A percentile compares a stretch with the other conserved stretches of the same genome.
phyloP scores from a whole-genome alignment of 2,888 invertebrate species.

The Rambutsinella grinnellia region DNA sequence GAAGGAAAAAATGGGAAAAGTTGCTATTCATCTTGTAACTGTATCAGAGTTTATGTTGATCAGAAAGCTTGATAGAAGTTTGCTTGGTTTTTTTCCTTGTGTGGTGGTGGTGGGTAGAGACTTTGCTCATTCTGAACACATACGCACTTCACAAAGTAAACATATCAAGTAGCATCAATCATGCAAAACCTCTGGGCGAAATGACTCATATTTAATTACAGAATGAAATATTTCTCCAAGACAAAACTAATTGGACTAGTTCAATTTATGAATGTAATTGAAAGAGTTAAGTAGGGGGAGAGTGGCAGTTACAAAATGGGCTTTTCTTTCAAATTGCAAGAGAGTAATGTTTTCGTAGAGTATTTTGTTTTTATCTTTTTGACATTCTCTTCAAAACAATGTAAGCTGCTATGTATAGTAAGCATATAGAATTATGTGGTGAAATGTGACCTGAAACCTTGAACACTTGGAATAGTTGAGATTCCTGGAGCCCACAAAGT shows the following conservation, averaged over 20 bases:
- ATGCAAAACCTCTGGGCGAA: too few species aligned
- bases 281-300: conserved; percentile 26
- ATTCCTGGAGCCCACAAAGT: too few species aligned
- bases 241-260: conserved; percentile 5
- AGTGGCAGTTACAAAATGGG: too few species aligned
- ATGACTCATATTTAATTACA: conserved; percentile 11
- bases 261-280: conserved; percentile 18
- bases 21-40: too few species aligned
- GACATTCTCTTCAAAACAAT: too few species aligned
- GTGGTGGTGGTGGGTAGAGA: neutral
- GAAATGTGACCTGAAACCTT: too few species aligned
- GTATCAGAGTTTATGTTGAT: conserved; percentile 1
- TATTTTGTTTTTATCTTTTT: too few species aligned
- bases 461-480: too few species aligned
- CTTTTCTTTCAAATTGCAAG: too few species aligned
- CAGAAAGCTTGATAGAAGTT: conserved; percentile 3
- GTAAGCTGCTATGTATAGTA: too few species aligned
- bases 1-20: neutral
- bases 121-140: neutral
- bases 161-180: conserved; percentile 15
- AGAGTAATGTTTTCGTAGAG: neutral
- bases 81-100: neutral
- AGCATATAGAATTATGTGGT: too few species aligned
- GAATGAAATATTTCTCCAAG: neutral
- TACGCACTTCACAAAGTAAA: conserved; percentile 2